Conservation (phyloP, 2,797 vertebrate species). For the Dendrocincla fuliginosa region DNA sequence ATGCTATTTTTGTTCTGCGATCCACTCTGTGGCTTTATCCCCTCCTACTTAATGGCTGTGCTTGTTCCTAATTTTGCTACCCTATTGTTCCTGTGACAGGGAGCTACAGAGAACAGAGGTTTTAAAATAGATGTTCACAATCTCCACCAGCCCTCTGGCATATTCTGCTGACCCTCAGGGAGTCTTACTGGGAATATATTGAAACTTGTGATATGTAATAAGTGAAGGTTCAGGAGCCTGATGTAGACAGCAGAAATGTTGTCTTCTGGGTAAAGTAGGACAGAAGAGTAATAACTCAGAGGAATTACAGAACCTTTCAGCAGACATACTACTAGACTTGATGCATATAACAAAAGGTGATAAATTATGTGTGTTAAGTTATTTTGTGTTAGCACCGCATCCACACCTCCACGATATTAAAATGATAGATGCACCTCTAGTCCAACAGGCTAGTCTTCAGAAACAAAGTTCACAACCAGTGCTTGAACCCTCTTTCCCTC, state of each 20-base stretch:
- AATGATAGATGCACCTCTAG: neutral
- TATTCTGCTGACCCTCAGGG: conserved; percentile 68
- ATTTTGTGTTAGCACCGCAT: conserved; percentile 15
- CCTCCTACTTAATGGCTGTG: conserved; percentile 41
- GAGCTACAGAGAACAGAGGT: conserved; percentile 39
- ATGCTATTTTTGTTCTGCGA: conserved; percentile 65
- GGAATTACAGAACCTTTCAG: conserved; percentile 50
- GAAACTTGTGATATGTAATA: conserved; percentile 68
- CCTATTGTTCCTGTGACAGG: conserved; percentile 70
- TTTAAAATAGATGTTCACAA: conserved; percentile 74
- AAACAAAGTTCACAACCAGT: neutral
- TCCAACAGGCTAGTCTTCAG: neutral
- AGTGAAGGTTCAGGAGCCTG: conserved; percentile 64
- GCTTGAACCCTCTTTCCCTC: neutral
- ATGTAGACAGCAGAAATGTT: conserved; percentile 34
- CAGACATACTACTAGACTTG: conserved; percentile 38
- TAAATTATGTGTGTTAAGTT: conserved; percentile 41
- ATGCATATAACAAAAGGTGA: conserved; percentile 42
- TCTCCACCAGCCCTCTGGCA: conserved; percentile 70
- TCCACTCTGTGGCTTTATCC: conserved; percentile 39
- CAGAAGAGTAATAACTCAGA: conserved; percentile 61
- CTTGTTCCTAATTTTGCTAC: conserved; percentile 61
- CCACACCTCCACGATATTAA: neutral
- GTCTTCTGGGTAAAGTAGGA: conserved; percentile 48
- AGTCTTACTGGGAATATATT: conserved; percentile 68